These are phyloP conservation scores for Lacerta viridis DNA, from an alignment of 2,797 vertebrate genomes.

Conservation along the genomic window DNA sequence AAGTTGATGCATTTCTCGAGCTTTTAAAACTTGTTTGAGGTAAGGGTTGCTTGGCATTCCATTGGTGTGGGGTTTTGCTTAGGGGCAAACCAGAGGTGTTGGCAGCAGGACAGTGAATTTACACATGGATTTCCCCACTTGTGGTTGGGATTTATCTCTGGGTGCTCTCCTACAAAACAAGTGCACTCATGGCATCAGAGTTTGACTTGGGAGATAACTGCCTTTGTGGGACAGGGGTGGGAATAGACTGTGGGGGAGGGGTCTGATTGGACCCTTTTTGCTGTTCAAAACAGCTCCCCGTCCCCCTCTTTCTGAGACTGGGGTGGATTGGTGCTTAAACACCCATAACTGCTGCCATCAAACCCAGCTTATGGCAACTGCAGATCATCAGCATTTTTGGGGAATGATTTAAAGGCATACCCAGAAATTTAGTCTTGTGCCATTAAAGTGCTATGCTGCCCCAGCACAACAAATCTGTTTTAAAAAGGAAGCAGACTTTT, in stretches of 20 bases:
- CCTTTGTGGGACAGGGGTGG: background rate
- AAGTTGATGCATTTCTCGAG: constrained; percentile 55
- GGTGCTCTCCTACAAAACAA: background rate
- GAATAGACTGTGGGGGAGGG: background rate
- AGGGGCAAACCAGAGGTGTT: background rate
- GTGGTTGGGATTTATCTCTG: background rate
- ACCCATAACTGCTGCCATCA: background rate
- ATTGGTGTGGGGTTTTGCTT: constrained; percentile 48
- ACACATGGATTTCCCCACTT: background rate
- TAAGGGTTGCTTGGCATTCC: constrained; percentile 6
- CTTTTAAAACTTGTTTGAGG: constrained; percentile 43
- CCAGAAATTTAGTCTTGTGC: no score
- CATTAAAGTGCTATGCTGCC: no score
- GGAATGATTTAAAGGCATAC: no score
- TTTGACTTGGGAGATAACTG: background rate
- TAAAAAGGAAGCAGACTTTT: no score
- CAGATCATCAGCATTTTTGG: background rate
- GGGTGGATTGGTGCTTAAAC: background rate
- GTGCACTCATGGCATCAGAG: background rate
- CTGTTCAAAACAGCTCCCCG: background rate
- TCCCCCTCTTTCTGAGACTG: background rate
- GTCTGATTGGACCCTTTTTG: background rate
- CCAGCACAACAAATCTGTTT: no score
- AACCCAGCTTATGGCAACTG: background rate
- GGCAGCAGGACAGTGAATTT: constrained; percentile 3